Base-by-base conservation (phyloP, 2,888 invertebrate genomes). In the Taphrorychus bicolor region DNA sequence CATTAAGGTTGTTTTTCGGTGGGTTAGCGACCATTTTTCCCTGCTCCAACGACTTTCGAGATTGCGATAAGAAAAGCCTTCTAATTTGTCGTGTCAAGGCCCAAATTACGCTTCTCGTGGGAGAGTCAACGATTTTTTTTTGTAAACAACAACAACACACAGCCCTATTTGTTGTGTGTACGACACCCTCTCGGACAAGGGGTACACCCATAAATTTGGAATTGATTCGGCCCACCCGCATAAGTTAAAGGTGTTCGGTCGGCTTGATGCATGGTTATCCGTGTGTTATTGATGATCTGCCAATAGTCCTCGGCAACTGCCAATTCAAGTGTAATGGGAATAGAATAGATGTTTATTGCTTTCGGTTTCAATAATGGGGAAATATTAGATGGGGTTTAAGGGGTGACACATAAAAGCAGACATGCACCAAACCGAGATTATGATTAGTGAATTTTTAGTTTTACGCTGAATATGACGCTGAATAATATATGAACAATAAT, bases 1-100 rank as follows among this genome's bases (percentile, higher is more conserved):
- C 61, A 61, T 61, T 61, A 61, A 54, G 32, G 54, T 42, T 54
- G 54, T 54, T 41, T 61, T 61, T 61, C 41, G 22, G 23, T 11
- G 23, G 41, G 54, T 53, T 19, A 45, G 41, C 42, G 40, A 23
- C 40, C 61, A 53, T 61, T 61, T 53, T 61, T 53, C 42, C 32
- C 19, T 42, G 45, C 42, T 54, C 24, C 23, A 22, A 7, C 19
- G 17, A 54, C 18, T 54, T 45, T 45, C 22, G 16, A 23, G 45
- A 61, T 61, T 40, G 19, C 45, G 61, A 61, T 61, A 61, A 61
- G 53, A 54, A 61, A 61, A 59, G 23, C 9, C 17, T 42, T 16
- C 53, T 42, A 53, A 61, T 61, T 61, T 61, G 54, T 61, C 61
- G 53, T 59, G 40, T 51, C 24, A 59, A 51, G 24, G 16, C 42